Base-by-base conservation (phyloP, 2,797 vertebrate species). In the Lepilemur ruficaudatus region DNA sequence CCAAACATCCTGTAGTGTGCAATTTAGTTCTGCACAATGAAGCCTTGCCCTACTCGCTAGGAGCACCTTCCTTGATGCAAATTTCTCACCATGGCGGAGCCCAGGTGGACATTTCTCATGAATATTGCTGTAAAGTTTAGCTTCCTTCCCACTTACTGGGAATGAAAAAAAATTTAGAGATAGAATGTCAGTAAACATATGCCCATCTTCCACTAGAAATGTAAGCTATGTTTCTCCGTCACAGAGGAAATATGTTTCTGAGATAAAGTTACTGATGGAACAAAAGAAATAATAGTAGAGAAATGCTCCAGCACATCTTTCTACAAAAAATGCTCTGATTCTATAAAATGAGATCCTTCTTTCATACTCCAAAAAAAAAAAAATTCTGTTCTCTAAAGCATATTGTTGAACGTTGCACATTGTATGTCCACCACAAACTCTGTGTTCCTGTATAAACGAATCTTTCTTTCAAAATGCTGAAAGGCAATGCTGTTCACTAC, bases 211-310 rank as follows among this genome's bases (percentile, higher is more conserved):
- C 23, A 32, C 12, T 75, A 65, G 41, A 59, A 93, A 76, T 35
- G 41, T 48, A 76, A 50, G 30, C 28, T 72, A 35, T 57, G 82
- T 87, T 84, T 93, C 41, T 93, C 48, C 67, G 69, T 18, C 79
- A 86, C 2, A 32, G 55, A 69, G 52, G 50, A 96, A 94, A 94
- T 95, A 41, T 69, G 67, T 94, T 94, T 92, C 59, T 46, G 48
- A 81, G 84, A 85, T 92, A 93, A 91, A 78, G 48, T 75, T 89
- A 52, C 67, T 75, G 79, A 79, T 81, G 4, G 17, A 82, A 78
- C 76, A 92, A 91, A 83, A 69, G 67, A 84, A 96, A 41, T 41
- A 41, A 73, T 0, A 43, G 67, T n/a, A 38, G 84, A 79, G 50
- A 57, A 89, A 91, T n/a, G 88, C 17, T 70, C 43, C 2, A 10